Evolutionary conservation across 2,797 vertebrate genomes (phyloP).

Genomic region (Chloroceryle inda): DNA sequence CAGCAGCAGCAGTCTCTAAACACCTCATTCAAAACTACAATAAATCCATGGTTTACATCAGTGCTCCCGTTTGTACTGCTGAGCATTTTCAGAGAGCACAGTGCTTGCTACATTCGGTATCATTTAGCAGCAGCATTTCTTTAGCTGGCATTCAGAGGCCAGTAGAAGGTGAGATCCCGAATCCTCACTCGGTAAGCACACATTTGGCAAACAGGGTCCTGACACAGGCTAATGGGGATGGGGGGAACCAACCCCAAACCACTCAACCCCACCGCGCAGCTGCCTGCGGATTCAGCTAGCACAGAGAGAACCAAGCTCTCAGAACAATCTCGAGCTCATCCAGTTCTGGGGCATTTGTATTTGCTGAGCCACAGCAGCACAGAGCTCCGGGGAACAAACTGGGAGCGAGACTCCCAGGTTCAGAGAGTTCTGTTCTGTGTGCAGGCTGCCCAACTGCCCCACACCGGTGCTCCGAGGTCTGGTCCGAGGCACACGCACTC

Average conservation of each 20-base stretch:
- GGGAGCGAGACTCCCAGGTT: rapidly evolving
- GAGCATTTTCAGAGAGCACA: not conserved
- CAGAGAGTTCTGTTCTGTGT: rapidly evolving
- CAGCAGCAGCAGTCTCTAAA: not conserved
- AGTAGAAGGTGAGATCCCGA: not conserved
- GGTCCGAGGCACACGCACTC: not conserved
- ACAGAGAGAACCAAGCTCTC: too few species aligned
- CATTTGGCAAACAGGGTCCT: not conserved
- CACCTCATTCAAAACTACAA: not conserved
- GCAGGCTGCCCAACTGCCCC: not conserved
- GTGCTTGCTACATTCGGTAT: not conserved
- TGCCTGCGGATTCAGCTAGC: not conserved
- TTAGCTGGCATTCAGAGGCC: not conserved
- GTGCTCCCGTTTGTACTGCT: not conserved
- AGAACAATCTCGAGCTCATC: not conserved
- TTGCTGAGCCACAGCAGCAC: not conserved
- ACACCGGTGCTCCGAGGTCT: not conserved
- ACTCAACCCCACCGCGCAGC: not conserved
- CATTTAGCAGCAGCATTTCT: not conserved
- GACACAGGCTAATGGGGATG: not conserved
- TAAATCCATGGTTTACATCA: not conserved
- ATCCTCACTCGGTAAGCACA: not conserved
- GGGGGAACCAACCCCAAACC: not conserved
- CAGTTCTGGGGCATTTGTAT: rapidly evolving
- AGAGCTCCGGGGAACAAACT: not conserved